Evolutionary conservation across 2,888 invertebrate genomes (phyloP).

Genomic region (Listrodromus nycthemerus): DNA sequence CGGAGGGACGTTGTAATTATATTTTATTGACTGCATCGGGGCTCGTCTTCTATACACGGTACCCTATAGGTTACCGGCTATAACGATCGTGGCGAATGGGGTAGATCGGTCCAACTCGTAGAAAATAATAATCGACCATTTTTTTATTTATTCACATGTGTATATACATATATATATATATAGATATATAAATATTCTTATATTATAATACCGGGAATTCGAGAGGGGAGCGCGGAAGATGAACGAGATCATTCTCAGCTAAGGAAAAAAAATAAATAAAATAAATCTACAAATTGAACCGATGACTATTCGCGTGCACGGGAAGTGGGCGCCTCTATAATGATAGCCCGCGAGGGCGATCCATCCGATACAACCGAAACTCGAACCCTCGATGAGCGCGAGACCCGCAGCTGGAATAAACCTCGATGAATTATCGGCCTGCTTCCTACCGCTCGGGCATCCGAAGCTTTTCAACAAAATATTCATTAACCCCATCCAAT

Average conservation of each 20-base stretch:
- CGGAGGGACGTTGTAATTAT: constrained; percentile 67
- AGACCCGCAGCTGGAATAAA: constrained; percentile 53
- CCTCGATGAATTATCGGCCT: constrained; percentile 56
- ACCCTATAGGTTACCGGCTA: constrained; percentile 51
- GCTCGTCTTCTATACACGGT: constrained; percentile 46
- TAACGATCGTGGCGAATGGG: constrained; percentile 52
- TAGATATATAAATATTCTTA: neutral
- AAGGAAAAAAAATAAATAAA: neutral
- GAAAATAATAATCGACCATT: constrained; percentile 55
- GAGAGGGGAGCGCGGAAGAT: neutral
- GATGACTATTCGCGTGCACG: constrained; percentile 25
- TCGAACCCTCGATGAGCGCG: neutral
- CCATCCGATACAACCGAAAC: constrained; percentile 24
- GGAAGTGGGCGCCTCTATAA: constrained; percentile 57
- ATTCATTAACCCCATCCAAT: constrained; percentile 35
- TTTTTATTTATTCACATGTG: constrained; percentile 5
- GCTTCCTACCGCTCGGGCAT: neutral
- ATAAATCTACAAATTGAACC: constrained; percentile 37
- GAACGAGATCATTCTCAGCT: constrained; percentile 34
- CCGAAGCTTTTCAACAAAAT: constrained; percentile 14
- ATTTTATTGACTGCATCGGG: constrained; percentile 65
- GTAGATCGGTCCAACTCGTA: constrained; percentile 19
- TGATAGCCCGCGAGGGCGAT: constrained; percentile 54
- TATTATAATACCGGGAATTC: constrained; percentile 56
- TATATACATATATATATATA: no score